phyloP scores from a whole-genome alignment of 2,797 vertebrate species.

The Octomys mimax region DNA sequence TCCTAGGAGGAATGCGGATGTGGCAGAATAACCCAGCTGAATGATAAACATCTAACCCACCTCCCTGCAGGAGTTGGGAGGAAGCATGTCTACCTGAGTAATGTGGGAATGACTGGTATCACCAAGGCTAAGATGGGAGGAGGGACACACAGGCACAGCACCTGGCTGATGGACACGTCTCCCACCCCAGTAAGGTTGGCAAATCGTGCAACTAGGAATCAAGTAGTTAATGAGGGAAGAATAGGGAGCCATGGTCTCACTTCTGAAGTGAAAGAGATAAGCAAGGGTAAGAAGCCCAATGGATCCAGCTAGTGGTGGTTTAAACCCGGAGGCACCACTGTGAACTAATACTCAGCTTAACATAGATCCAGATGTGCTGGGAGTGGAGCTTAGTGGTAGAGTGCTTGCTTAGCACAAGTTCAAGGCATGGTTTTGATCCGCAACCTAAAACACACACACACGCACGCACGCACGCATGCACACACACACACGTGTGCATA shows the following conservation, averaged over 20 bases:
- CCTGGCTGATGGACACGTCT: no score
- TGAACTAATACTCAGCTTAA: not conserved
- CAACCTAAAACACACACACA: not conserved
- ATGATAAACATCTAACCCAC: no score
- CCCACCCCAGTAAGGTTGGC: not conserved
- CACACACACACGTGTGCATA: not conserved
- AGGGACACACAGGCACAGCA: accelerated
- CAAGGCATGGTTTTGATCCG: not conserved
- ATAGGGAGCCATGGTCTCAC: not conserved
- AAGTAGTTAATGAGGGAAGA: not conserved
- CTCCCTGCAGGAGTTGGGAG: not conserved
- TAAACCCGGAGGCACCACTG: not conserved
- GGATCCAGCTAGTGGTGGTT: not conserved
- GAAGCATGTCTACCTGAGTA: no score
- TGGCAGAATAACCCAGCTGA: not conserved
- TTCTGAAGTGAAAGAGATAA: not conserved
- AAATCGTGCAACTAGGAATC: not conserved
- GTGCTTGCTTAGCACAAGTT: not conserved
- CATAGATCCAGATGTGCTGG: not conserved
- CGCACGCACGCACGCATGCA: not conserved
- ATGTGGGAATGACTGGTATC: not conserved
- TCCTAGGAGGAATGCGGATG: not conserved
- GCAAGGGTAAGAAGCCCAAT: not conserved
- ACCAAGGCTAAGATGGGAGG: not conserved
- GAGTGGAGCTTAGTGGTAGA: not conserved